phyloP scores from a whole-genome alignment of 2,113 vertebrate species.

The Archilochus colubris region DNA sequence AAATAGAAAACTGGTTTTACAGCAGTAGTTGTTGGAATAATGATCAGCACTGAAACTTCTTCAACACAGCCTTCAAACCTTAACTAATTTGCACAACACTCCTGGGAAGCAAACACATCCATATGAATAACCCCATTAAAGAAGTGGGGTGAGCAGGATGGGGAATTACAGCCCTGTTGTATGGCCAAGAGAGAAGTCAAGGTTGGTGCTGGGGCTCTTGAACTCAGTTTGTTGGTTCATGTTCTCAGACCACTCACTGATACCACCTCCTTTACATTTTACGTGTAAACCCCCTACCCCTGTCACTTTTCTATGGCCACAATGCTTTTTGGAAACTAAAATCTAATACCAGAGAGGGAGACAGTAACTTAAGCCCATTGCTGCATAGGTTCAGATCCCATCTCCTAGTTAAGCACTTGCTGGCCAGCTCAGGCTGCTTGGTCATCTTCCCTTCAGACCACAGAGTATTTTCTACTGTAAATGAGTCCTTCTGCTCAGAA shows the following conservation, averaged over 20 bases:
- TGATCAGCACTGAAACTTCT: not conserved
- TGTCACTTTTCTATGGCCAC: not conserved
- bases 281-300: not conserved
- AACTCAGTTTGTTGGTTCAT: not conserved
- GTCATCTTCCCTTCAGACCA: not conserved
- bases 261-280: not conserved
- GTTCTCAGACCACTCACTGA: not conserved
- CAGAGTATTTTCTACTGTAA: not conserved
- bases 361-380: not conserved
- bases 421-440: not conserved
- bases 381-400: not conserved
- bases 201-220: rapidly evolving
- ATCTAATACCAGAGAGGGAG: not conserved
- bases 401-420: not conserved
- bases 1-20: not conserved
- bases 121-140: not conserved
- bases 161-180: rapidly evolving
- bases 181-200: not conserved
- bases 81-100: not conserved
- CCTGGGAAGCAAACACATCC: not conserved
- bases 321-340: not conserved
- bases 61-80: not conserved
- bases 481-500: not conserved
- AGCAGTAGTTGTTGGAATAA: not conserved
- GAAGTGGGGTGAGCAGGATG: not conserved